Percentiles rank a stretch among this genome's conserved stretches.
phyloP scores from a whole-genome alignment of 2,113 vertebrate species.

The Tursiops truncatus region DNA sequence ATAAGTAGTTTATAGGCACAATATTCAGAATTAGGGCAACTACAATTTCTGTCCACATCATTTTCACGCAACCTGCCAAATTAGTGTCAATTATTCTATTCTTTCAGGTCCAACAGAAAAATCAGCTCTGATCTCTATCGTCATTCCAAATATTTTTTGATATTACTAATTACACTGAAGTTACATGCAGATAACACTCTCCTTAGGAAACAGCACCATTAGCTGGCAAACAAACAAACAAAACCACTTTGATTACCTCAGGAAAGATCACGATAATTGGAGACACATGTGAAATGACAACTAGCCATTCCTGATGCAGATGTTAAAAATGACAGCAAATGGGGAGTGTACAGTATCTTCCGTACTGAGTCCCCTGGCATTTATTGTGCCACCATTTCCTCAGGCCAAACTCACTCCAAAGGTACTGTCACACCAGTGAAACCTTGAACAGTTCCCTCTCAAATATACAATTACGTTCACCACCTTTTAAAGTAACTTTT shows the following conservation, averaged over 20 bases:
- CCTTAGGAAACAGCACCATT: background rate
- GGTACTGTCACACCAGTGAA: background rate
- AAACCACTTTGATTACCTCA: background rate
- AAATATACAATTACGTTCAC: background rate
- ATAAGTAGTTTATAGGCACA: background rate
- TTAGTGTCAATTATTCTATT: background rate
- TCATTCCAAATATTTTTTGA: conserved; percentile 3
- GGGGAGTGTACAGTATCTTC: background rate
- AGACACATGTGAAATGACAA: background rate
- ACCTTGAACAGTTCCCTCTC: background rate
- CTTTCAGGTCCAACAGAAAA: background rate
- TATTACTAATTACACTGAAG: background rate
- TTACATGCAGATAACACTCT: background rate
- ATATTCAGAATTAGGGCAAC: background rate
- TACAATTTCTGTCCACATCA: background rate
- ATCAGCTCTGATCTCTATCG: background rate
- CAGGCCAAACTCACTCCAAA: background rate
- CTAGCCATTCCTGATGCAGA: background rate
- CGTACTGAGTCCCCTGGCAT: background rate
- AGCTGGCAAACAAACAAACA: background rate
- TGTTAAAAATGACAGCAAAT: background rate
- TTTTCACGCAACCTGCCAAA: background rate
- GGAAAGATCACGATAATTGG: conserved; percentile 4
- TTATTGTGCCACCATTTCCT: background rate
- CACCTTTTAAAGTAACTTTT: background rate